Conservation (phyloP, 37 sponge, comb jelly and placozoan genomes). For the Ianthella basta region DNA sequence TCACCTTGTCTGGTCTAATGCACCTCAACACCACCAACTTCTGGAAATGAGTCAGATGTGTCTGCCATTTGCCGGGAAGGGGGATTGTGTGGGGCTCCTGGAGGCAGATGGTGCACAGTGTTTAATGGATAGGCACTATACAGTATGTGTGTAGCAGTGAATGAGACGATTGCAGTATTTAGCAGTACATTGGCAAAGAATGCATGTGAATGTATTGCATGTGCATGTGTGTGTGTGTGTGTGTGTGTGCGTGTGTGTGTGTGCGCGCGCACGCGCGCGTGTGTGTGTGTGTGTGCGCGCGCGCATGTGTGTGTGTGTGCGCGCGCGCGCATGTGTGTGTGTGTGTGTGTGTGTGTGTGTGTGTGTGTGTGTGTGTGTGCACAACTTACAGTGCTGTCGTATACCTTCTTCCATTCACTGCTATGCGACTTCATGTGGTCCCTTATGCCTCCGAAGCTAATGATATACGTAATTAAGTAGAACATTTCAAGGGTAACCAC, state of each 20-base stretch:
- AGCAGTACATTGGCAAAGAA: not conserved
- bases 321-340: not conserved
- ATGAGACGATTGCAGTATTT: too few species aligned
- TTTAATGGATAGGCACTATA: too few species aligned
- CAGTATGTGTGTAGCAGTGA: too few species aligned
- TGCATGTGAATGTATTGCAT: not conserved
- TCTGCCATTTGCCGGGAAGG: conserved; percentile 80
- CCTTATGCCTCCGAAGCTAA: conserved; percentile 83
- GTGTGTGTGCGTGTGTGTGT: not conserved
- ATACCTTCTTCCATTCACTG: conserved; percentile 83
- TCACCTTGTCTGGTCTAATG: conserved; percentile 94
- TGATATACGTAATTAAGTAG: too few species aligned
- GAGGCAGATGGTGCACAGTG: too few species aligned
- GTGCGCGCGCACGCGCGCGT: not conserved
- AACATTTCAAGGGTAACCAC: too few species aligned
- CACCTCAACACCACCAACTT: conserved; percentile 86
- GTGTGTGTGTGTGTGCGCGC: not conserved
- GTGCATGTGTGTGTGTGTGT: not conserved
- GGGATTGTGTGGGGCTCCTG: conserved; percentile 79
- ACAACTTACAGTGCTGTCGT: conserved; percentile 67
- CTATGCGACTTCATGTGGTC: conserved; percentile 41
- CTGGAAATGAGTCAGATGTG: conserved; percentile 76
- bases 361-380: not conserved
- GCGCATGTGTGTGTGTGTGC: not conserved
- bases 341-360: not conserved